Conservation (phyloP, 2,888 invertebrate genomes). For the Lycaena phlaeas region DNA sequence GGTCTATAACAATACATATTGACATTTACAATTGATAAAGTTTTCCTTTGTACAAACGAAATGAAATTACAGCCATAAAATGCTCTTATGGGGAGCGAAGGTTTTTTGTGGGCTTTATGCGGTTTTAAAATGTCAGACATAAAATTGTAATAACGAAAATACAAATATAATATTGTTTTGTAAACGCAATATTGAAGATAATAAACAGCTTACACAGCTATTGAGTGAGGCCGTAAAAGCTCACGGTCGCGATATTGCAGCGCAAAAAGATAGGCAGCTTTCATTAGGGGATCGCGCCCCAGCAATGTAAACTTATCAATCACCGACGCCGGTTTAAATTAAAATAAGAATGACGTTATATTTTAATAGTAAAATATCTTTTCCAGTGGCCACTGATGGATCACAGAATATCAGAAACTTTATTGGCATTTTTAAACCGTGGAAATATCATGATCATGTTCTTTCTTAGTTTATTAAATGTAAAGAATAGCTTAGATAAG, state of each 20-base stretch:
- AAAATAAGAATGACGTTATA: no score
- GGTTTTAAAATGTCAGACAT: not conserved
- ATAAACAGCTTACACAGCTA: constrained; percentile 6
- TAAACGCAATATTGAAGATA: constrained; percentile 5
- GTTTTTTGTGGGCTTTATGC: not conserved
- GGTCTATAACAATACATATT: no score
- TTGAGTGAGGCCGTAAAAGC: not conserved
- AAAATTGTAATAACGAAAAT: constrained; percentile 4
- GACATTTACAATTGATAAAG: not conserved
- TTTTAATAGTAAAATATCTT: no score
- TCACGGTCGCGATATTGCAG: not conserved
- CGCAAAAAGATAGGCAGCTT: not conserved
- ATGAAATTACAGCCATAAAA: not conserved
- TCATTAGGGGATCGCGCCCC: not conserved
- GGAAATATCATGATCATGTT: no score
- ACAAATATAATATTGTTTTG: constrained; percentile 2
- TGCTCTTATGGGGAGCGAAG: not conserved
- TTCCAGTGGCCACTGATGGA: no score
- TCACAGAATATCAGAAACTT: no score
- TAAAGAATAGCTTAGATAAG: no score
- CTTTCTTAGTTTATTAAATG: no score
- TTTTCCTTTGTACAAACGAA: not conserved
- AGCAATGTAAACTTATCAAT: not conserved
- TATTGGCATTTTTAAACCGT: no score
- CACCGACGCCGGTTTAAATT: not conserved